A percentile compares a stretch with the other conserved stretches of the same genome.
Conservation (phyloP, 2,113 vertebrate genomes). For the Uria aalge region DNA sequence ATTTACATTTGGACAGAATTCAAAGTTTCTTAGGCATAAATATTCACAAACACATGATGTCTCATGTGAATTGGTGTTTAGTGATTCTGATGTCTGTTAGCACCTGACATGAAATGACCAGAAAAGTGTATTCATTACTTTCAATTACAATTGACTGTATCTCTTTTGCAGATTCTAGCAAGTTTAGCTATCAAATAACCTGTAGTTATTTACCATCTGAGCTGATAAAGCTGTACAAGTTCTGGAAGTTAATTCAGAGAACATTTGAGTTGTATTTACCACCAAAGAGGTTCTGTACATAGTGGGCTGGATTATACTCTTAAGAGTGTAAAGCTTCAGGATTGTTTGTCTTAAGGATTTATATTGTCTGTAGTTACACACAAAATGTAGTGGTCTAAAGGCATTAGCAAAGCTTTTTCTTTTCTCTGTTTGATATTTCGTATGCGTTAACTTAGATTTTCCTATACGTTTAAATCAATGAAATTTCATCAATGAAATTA, state of each 20-base stretch:
- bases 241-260: not conserved
- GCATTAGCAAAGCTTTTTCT: not conserved
- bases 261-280: not conserved
- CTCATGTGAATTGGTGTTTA: not conserved
- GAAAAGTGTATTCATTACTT: not conserved
- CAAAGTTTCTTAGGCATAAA: not conserved
- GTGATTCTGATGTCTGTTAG: not conserved
- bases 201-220: not conserved
- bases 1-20: not conserved
- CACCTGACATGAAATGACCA: not conserved
- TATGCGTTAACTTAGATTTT: not conserved
- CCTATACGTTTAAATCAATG: not conserved
- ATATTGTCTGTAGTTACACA: not conserved
- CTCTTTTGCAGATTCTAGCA: not conserved
- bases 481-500: not conserved
- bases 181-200: not conserved
- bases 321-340: not conserved
- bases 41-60: not conserved
- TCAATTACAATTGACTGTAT: not conserved
- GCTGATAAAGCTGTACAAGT: not conserved
- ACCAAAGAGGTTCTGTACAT: rapidly evolving
- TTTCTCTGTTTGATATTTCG: not conserved
- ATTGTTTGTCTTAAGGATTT: not conserved
- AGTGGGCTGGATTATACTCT: not conserved
- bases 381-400: not conserved